phyloP scores from a whole-genome alignment of 2,888 invertebrate genomes.

The Limnephilus auricula region DNA sequence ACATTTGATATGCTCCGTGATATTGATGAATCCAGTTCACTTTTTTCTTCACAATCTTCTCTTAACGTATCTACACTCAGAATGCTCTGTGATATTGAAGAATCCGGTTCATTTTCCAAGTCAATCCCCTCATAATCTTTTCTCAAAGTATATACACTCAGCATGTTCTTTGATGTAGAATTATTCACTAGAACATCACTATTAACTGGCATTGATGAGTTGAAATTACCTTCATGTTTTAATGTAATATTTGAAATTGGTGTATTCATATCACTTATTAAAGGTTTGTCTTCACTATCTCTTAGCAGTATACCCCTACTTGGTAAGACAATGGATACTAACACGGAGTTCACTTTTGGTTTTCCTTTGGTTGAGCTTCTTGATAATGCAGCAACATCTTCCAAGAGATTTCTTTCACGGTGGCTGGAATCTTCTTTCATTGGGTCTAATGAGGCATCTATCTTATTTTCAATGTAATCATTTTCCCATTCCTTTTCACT shows the following conservation, averaged over 20 bases:
- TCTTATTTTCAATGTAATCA: neutral
- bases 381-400: neutral
- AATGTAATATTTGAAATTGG: neutral
- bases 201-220: neutral
- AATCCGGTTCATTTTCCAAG: neutral
- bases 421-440: neutral
- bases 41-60: neutral
- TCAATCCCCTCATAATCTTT: neutral
- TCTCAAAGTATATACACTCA: neutral
- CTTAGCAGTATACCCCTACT: neutral
- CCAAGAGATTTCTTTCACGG: neutral
- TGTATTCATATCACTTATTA: neutral
- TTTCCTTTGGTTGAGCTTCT: neutral
- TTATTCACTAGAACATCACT: neutral
- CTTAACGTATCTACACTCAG: neutral
- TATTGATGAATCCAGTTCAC: neutral
- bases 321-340: neutral
- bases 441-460: neutral
- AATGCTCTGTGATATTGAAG: neutral
- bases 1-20: neutral
- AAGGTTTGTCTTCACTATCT: neutral
- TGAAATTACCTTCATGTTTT: neutral
- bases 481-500: neutral
- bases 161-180: neutral
- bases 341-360: neutral